Percentiles rank a stretch among this genome's conserved stretches.
These are phyloP conservation scores for Ips typographus DNA, from an alignment of 1,140 invertebrate species.

Conservation along the genomic window DNA sequence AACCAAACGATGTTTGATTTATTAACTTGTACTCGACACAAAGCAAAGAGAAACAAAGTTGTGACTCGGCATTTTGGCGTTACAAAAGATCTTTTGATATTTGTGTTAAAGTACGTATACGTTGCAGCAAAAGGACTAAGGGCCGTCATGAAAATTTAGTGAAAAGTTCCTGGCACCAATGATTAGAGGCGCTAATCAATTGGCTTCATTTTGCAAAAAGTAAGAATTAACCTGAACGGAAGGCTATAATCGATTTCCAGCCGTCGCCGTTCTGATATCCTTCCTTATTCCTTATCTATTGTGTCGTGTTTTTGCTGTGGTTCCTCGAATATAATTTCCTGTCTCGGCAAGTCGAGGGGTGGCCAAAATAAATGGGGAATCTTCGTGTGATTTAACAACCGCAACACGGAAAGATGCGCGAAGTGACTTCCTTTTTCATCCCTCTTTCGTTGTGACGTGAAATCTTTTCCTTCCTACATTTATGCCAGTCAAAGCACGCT, in stretches of 20 bases:
- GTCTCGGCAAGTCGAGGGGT: not conserved
- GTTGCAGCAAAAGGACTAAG: not conserved
- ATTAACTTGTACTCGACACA: constrained; percentile 7
- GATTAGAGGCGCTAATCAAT: not conserved
- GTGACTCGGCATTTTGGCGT: constrained; percentile 2
- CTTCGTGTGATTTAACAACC: constrained; percentile 1
- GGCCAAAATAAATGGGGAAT: constrained; percentile 1
- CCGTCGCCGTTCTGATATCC: not conserved
- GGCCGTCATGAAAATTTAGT: not conserved
- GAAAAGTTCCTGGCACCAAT: not conserved
- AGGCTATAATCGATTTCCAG: not conserved
- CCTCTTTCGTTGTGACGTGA: not conserved
- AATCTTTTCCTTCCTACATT: constrained; percentile 3
- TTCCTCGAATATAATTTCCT: constrained; percentile 3
- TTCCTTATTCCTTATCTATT: not conserved
- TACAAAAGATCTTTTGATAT: constrained; percentile 1
- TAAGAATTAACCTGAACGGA: not conserved
- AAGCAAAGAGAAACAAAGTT: constrained; percentile 1
- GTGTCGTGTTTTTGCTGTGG: not conserved
- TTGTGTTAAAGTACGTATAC: not conserved
- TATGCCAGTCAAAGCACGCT: not conserved
- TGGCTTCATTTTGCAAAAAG: not conserved
- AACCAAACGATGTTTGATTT: constrained; percentile 2
- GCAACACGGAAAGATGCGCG: not conserved
- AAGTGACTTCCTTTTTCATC: not conserved